Evolutionary conservation across 2,113 vertebrate genomes (phyloP).

Genomic region (Romanogobio albipinnatus): DNA sequence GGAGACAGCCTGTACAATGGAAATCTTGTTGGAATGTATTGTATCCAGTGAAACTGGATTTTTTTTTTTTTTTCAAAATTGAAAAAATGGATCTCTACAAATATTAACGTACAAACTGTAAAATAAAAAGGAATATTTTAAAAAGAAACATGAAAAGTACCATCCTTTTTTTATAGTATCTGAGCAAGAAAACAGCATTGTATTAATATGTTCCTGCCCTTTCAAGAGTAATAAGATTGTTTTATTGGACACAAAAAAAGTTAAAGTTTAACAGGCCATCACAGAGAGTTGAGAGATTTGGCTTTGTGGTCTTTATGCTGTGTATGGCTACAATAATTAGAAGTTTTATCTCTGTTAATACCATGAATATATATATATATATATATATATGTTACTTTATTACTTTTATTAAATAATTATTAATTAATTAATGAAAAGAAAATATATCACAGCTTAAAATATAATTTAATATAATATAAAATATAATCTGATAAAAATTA

Average conservation of each 20-base stretch:
- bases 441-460: background rate
- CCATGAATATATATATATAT: background rate
- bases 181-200: background rate
- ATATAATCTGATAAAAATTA: background rate
- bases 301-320: background rate
- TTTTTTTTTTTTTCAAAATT: background rate
- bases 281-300: background rate
- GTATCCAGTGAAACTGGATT: background rate
- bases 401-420: background rate
- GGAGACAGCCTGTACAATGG: conserved; percentile 10
- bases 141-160: background rate
- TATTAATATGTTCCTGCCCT: background rate
- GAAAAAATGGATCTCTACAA: background rate
- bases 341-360: background rate
- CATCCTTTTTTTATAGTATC: no score
- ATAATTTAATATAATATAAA: no score
- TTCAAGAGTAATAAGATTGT: background rate
- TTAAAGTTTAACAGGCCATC: background rate
- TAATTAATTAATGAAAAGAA: background rate
- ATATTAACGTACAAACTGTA: no score
- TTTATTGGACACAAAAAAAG: background rate
- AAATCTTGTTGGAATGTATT: conserved; percentile 16
- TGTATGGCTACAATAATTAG: background rate
- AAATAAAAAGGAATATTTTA: no score
- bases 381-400: background rate